Evolutionary conservation across 1,140 invertebrate species (phyloP), one percentile per base, ranked within the genome.

Genomic region (Andrena cerasifolii): DNA sequence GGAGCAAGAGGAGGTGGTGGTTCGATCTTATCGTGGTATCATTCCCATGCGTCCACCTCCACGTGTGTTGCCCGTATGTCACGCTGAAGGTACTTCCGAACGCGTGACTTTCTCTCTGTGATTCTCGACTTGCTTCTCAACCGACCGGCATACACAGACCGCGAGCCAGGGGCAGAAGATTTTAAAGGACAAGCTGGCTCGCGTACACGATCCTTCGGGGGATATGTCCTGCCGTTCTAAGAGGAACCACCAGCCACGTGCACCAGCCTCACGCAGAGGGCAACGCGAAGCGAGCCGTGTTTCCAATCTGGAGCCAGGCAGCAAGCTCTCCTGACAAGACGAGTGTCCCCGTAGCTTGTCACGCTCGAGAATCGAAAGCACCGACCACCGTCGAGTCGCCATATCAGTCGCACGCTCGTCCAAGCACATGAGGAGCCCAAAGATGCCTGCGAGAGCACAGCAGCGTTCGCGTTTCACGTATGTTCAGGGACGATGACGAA

Each of bases 221-320:
- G 83, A 85, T 85, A 85, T 85, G 83, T 84, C 83, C 78, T 80
- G 73, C 83, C 82, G 83, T 84, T 84, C 83, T 65, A 85, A 76
- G 66, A 78, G 72, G 78, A 84, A 75, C 61, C 82, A 80, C 79
- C 82, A 73, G 62, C 78, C 83, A 62, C 82, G 82, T 79, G 82
- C 63, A 68, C 82, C 77, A 84, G 36, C 68, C 58, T 84, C 73
- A 76, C 82, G 77, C 24, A 70, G 78, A 80, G 82, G 66, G 51
- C 82, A 84, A 66, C 83, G 82, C 54, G 78, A 84, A 73, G 74
- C 78, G 83, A 84, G 80, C 80, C 68, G 71, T 80, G 68, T 82
- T 70, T 78, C 72, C 72, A 70, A 86, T 62, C 73, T 77, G 28
- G 84, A 87, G 49, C 59, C 85, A 21, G 73, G 75, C 31, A 74